Conservation (phyloP, 1,140 invertebrate genomes). For the Drosophila tristis region DNA sequence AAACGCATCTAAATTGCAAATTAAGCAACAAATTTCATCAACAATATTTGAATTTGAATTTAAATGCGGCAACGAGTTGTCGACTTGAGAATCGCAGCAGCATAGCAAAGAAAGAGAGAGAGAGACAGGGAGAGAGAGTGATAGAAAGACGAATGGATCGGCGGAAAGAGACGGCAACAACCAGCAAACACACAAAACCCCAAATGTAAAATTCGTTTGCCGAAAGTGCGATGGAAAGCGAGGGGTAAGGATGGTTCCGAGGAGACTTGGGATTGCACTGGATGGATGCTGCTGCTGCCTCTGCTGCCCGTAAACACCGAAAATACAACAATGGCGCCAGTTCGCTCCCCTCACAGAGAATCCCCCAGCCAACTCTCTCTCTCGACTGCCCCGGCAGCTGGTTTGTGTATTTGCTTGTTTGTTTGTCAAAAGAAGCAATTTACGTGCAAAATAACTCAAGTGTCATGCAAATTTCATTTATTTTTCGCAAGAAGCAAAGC, state of each 20-base stretch:
- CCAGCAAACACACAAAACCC: conserved; percentile 64
- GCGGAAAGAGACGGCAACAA: conserved; percentile 5
- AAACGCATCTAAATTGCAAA: conserved; percentile 83
- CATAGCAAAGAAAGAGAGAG: conserved; percentile 5
- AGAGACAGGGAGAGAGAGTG: conserved; percentile 11
- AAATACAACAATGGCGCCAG: conserved; percentile 77
- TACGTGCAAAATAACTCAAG: conserved; percentile 84
- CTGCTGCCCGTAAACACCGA: conserved; percentile 72
- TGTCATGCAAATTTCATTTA: conserved; percentile 84
- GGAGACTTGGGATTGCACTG: conserved; percentile 70
- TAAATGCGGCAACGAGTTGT: conserved; percentile 76
- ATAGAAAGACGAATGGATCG: conserved; percentile 1
- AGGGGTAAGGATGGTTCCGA: conserved; percentile 9
- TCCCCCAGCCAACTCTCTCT: not conserved
- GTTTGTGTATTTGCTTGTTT: conserved; percentile 79
- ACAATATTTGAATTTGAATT: conserved; percentile 83
- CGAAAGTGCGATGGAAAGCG: conserved; percentile 23
- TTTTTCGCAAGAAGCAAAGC: conserved; percentile 75
- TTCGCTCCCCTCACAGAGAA: not conserved
- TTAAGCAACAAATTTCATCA: conserved; percentile 83
- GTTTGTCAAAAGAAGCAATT: conserved; percentile 84
- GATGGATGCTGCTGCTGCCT: conserved; percentile 1
- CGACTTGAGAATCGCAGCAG: conserved; percentile 5
- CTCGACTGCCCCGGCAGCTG: conserved; percentile 7
- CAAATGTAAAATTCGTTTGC: conserved; percentile 81